phyloP scores from a whole-genome alignment of 2,797 vertebrate species.

The Crax fasciolata region DNA sequence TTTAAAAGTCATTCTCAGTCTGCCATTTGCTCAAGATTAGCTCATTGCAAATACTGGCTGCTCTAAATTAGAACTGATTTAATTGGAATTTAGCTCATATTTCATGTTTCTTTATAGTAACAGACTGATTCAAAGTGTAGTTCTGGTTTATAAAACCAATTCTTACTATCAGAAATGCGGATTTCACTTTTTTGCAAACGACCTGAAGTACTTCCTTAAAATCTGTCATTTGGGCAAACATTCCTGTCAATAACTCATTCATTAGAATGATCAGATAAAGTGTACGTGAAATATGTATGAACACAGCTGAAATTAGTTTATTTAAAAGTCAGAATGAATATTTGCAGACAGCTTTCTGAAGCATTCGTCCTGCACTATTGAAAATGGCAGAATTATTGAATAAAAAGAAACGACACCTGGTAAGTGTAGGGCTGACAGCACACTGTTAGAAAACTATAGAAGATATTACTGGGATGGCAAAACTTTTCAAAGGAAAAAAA shows the following conservation, averaged over 20 bases:
- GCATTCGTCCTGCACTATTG: not conserved
- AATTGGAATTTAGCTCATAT: not conserved
- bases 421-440: conserved; percentile 1
- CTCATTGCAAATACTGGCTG: not conserved
- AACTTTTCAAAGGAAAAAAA: conserved; percentile 7
- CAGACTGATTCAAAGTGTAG: not conserved
- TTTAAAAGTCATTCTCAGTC: not conserved
- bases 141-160: not conserved
- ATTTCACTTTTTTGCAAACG: not conserved
- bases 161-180: not conserved
- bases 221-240: conserved; percentile 25
- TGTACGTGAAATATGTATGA: conserved; percentile 34
- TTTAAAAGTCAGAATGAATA: conserved; percentile 42
- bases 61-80: not conserved
- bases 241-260: conserved; percentile 48
- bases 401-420: conserved; percentile 11
- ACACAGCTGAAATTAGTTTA: conserved; percentile 50
- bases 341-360: conserved; percentile 27
- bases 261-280: conserved; percentile 52
- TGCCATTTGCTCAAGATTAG: not conserved
- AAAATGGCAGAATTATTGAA: not conserved
- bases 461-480: conserved; percentile 8
- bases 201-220: not conserved
- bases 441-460: not conserved
- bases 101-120: not conserved